Conservation (phyloP, 1,140 invertebrate genomes). For the Euschistus heros region DNA sequence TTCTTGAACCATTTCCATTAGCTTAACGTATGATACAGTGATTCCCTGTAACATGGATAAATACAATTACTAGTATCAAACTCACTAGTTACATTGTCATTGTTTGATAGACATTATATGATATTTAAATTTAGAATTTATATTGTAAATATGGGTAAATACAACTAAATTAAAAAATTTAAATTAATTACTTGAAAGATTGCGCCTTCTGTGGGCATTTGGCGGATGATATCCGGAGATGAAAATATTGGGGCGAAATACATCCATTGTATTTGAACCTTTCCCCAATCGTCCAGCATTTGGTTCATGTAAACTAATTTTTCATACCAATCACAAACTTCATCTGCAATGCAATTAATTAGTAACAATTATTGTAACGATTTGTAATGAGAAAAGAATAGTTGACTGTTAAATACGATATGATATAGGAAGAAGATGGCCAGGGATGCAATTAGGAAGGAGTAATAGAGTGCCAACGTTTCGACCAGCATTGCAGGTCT, state of each 20-base stretch:
- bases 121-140: no score
- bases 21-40: constrained; percentile 61
- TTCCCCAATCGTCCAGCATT: constrained; percentile 80
- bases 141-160: no score
- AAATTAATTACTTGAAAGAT: constrained; percentile 43
- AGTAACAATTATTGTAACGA: not conserved
- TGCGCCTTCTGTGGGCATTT: constrained; percentile 83
- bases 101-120: no score
- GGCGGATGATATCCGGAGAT: constrained; percentile 82
- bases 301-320: constrained; percentile 63
- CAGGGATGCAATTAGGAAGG: no score
- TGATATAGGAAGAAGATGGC: no score
- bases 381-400: not conserved
- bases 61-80: no score
- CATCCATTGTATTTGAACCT: constrained; percentile 78
- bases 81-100: no score
- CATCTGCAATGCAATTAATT: constrained; percentile 33
- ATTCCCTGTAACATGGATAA: constrained; percentile 42
- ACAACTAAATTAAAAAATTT: not conserved
- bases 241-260: constrained; percentile 88
- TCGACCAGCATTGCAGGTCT: no score
- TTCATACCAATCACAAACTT: constrained; percentile 73
- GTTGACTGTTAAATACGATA: no score
- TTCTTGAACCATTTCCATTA: constrained; percentile 61
- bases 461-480: no score